Evolutionary conservation across 1,140 invertebrate genomes (phyloP).

Genomic region (Nephila pilipes): DNA sequence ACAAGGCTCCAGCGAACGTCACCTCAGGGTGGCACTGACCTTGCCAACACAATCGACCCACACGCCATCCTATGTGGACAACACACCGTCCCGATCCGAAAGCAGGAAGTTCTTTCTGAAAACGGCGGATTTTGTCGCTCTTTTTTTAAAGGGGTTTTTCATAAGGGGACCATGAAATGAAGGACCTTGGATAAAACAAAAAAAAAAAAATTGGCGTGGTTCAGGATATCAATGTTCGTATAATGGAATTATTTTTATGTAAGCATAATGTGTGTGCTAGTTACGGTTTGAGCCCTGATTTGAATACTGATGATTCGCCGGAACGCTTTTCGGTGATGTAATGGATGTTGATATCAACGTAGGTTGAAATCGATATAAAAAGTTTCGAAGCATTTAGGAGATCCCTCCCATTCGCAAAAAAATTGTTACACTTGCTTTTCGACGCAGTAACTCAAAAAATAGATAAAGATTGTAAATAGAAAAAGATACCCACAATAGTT

Average conservation of each 20-base stretch:
- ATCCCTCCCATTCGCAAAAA: no score
- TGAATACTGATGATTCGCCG: no score
- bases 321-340: no score
- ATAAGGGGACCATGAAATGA: neutral
- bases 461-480: no score
- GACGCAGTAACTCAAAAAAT: no score
- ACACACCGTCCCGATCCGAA: neutral
- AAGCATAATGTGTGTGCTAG: slow-evolving; percentile 2
- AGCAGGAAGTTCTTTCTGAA: slow-evolving; percentile 16
- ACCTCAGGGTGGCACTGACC: slow-evolving; percentile 19
- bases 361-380: no score
- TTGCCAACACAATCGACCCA: neutral
- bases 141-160: neutral
- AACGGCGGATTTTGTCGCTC: neutral
- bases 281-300: no score
- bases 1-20: neutral
- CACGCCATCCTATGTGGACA: neutral
- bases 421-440: no score
- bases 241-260: slow-evolving; percentile 25
- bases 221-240: neutral
- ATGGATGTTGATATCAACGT: no score
- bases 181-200: slow-evolving; percentile 29
- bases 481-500: no score
- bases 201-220: neutral
- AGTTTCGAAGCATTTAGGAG: no score